Evolutionary conservation across 2,888 invertebrate genomes (phyloP).

Genomic region (Helleia helle): DNA sequence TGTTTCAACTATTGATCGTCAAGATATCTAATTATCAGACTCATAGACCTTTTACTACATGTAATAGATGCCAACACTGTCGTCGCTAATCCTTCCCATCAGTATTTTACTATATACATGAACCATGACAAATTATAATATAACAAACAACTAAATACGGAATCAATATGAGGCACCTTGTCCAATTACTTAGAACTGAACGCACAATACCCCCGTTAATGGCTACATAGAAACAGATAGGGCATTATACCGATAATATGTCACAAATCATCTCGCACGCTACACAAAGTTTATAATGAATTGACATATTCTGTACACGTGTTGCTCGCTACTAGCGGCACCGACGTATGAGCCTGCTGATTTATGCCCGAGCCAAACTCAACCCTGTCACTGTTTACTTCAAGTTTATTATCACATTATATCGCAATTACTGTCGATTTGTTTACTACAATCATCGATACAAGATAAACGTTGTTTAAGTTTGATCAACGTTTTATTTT

Average conservation of each 20-base stretch:
- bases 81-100: too few species aligned
- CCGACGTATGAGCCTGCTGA: constrained; percentile 26
- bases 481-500: too few species aligned
- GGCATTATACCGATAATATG: constrained; percentile 64
- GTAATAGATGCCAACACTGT: too few species aligned
- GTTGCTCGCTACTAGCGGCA: constrained; percentile 33
- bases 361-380: constrained; percentile 17
- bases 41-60: too few species aligned
- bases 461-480: too few species aligned
- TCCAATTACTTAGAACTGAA: constrained; percentile 59
- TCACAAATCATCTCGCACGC: constrained; percentile 66
- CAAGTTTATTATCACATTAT: constrained; percentile 19
- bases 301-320: constrained; percentile 71
- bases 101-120: too few species aligned
- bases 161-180: constrained; percentile 43
- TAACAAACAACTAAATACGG: constrained; percentile 35
- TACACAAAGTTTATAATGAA: constrained; percentile 71
- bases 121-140: too few species aligned
- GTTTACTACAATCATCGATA: constrained; percentile 25
- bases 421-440: constrained; percentile 16
- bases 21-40: too few species aligned
- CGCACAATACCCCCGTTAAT: constrained; percentile 59
- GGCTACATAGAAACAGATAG: constrained; percentile 55
- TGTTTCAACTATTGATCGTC: too few species aligned
- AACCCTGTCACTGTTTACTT: constrained; percentile 21